These are phyloP conservation scores for Aphelinus atriplicis DNA, from an alignment of 1,140 invertebrate species.

Conservation along the genomic window DNA sequence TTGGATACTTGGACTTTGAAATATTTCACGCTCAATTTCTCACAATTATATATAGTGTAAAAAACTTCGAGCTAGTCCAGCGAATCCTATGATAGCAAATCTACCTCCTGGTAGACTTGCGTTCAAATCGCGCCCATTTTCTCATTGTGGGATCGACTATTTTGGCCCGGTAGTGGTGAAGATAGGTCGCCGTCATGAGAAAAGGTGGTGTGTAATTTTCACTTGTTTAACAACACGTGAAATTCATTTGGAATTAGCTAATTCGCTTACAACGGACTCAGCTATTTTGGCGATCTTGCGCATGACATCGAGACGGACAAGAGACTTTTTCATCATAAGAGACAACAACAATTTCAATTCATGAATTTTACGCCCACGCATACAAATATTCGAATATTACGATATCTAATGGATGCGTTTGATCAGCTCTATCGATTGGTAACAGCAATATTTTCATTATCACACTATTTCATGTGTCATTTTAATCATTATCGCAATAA, in stretches of 20 bases:
- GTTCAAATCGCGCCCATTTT: conserved; percentile 44
- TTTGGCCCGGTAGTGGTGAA: conserved; percentile 48
- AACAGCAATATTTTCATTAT: too few relatives aligned
- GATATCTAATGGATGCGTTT: too few relatives aligned
- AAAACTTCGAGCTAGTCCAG: background rate
- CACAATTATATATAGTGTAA: background rate
- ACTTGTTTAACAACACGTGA: conserved; percentile 45
- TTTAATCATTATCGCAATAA: too few relatives aligned
- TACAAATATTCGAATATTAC: too few relatives aligned
- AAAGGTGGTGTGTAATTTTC: conserved; percentile 54
- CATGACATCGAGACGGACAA: too few relatives aligned
- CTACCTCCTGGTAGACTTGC: conserved; percentile 42
- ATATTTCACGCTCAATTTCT: conserved; percentile 7
- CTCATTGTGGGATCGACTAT: conserved; percentile 48
- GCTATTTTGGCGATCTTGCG: too few relatives aligned
- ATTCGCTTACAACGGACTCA: too few relatives aligned
- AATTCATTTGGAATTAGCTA: conserved; percentile 41
- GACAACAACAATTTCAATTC: too few relatives aligned
- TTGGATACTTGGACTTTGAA: background rate
- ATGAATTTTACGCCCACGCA: too few relatives aligned
- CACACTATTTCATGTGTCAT: too few relatives aligned
- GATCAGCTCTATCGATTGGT: too few relatives aligned
- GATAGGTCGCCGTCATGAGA: conserved; percentile 45
- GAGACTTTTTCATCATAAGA: too few relatives aligned
- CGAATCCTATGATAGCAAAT: conserved; percentile 40